Evolutionary conservation across 2,797 vertebrate genomes (phyloP).

Genomic region (Sternotherus odoratus): DNA sequence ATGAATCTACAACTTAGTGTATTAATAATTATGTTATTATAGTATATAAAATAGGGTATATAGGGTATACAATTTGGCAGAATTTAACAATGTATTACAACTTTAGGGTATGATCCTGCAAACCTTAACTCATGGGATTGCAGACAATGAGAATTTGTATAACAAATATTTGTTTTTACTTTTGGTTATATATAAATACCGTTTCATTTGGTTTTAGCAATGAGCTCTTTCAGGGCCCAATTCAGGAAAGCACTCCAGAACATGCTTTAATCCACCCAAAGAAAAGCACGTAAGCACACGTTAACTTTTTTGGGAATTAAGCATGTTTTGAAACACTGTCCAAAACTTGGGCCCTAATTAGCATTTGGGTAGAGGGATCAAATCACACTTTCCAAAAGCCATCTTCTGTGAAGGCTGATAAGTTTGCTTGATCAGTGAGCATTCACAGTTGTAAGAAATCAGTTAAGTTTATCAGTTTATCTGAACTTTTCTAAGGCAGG

Average conservation of each 20-base stretch:
- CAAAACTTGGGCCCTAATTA: neutral
- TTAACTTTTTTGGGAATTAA: neutral
- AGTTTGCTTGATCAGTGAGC: neutral
- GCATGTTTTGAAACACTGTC: neutral
- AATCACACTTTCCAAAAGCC: neutral
- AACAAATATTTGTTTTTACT: neutral
- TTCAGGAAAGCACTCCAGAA: slow-evolving; percentile 15
- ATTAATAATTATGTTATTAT: neutral
- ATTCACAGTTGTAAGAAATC: neutral
- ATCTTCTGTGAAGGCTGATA: neutral
- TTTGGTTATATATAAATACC: neutral
- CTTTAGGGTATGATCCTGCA: rapidly evolving
- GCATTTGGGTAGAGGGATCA: neutral
- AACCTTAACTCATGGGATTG: neutral
- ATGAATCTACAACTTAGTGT: neutral
- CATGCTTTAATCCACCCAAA: slow-evolving; percentile 1
- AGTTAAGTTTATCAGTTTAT: neutral
- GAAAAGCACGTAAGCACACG: neutral
- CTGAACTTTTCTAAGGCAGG: slow-evolving; percentile 6
- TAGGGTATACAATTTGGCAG: neutral
- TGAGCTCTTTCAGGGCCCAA: neutral
- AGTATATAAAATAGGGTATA: neutral
- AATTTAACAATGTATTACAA: neutral
- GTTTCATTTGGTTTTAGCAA: neutral
- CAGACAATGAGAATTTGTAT: neutral